Percentiles rank a stretch among this genome's conserved stretches.
These are phyloP conservation scores for Dendrolimus punctatus DNA, from an alignment of 1,140 invertebrate genomes.

Conservation along the genomic window DNA sequence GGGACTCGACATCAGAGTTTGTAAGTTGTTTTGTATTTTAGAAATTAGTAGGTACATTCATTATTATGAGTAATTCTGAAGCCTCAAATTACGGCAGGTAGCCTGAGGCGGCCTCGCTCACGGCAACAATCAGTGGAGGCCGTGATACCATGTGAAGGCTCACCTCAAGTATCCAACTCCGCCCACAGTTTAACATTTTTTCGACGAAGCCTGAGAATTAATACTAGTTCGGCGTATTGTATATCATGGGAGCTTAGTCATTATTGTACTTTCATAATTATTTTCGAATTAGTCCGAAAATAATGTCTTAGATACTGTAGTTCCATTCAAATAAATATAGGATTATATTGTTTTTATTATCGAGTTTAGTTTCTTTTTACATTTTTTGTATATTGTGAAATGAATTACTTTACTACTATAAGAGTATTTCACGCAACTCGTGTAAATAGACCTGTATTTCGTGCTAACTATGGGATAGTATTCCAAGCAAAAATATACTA, in stretches of 20 bases:
- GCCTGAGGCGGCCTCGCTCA: conserved; percentile 45
- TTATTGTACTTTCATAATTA: conserved; percentile 4
- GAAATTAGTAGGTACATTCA: conserved; percentile 57
- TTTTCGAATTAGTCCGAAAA: conserved; percentile 17
- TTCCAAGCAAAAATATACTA: too few species aligned
- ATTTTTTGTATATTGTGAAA: too few species aligned
- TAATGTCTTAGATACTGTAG: too few species aligned
- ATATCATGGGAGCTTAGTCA: conserved; percentile 14
- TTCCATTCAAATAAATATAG: too few species aligned
- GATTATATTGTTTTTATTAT: too few species aligned
- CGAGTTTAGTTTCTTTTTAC: too few species aligned
- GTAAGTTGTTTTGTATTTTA: conserved; percentile 19
- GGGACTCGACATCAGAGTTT: conserved; percentile 18
- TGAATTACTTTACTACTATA: too few species aligned
- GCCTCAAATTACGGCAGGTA: conserved; percentile 66
- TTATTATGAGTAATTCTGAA: conserved; percentile 68
- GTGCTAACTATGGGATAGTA: too few species aligned
- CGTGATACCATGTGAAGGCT: conserved; percentile 41
- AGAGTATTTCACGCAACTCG: too few species aligned
- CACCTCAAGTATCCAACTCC: conserved; percentile 33
- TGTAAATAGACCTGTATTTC: too few species aligned
- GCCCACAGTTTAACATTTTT: conserved; percentile 68
- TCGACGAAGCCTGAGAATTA: conserved; percentile 47
- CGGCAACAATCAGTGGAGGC: conserved; percentile 41
- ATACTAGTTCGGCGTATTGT: conserved; percentile 35